phyloP scores from a whole-genome alignment of 2,797 vertebrate species.

The Alca torda region DNA sequence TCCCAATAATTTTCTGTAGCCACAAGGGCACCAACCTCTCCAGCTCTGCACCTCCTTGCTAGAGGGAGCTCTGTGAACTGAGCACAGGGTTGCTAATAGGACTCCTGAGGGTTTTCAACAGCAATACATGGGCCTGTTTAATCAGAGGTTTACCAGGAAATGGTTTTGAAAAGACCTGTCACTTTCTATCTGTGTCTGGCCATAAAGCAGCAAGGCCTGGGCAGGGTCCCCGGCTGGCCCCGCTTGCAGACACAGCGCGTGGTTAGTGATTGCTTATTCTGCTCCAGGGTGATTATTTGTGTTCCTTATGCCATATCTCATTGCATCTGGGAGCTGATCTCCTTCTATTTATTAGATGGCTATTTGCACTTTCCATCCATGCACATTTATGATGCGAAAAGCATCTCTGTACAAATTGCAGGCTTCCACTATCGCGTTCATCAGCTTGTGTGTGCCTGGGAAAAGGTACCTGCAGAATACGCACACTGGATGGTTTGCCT shows the following conservation, averaged over 20 bases:
- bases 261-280: not conserved
- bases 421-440: not conserved
- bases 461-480: not conserved
- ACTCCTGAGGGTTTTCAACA: not conserved
- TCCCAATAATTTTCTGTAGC: not conserved
- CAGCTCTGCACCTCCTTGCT: not conserved
- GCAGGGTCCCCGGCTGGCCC: not conserved
- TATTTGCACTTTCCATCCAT: constrained; percentile 43
- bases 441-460: not conserved
- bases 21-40: not conserved
- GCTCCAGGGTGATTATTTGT: constrained; percentile 46
- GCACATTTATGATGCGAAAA: constrained; percentile 27
- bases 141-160: not conserved
- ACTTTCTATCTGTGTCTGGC: not conserved
- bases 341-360: constrained; percentile 21
- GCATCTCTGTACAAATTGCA: not conserved
- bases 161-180: not conserved
- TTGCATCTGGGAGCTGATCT: not conserved
- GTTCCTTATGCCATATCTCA: constrained; percentile 52
- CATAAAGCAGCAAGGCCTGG: not conserved
- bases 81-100: not conserved
- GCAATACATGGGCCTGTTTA: not conserved
- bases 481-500: not conserved
- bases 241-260: not conserved
- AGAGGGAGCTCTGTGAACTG: not conserved